Evolutionary conservation across 2,888 invertebrate genomes (phyloP).

Genomic region (Bibio marci): DNA sequence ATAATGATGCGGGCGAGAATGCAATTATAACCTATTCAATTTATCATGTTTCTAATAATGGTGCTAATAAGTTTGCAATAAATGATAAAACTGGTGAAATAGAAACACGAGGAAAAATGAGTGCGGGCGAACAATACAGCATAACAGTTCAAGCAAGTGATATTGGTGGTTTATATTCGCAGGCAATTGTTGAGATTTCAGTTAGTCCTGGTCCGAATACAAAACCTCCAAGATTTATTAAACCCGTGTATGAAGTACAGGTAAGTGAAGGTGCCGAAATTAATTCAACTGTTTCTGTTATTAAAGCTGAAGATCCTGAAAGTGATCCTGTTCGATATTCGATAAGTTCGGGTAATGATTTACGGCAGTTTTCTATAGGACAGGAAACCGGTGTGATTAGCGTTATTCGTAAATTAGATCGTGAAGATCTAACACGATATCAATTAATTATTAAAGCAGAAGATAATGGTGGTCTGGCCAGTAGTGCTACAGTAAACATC

Average conservation of each 20-base stretch:
- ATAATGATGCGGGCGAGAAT: conserved; percentile 74
- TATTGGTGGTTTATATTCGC: conserved; percentile 60
- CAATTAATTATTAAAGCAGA: conserved; percentile 75
- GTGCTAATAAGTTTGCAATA: conserved; percentile 69
- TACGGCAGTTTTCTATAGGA: conserved; percentile 75
- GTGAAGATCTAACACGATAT: conserved; percentile 78
- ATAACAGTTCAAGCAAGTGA: conserved; percentile 73
- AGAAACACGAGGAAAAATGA: conserved; percentile 59
- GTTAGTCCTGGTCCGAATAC: conserved; percentile 71
- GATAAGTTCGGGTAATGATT: conserved; percentile 73
- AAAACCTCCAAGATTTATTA: conserved; percentile 64
- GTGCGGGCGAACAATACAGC: conserved; percentile 78
- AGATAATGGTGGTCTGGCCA: conserved; percentile 66
- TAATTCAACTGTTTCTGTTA: conserved; percentile 66
- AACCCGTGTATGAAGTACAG: conserved; percentile 68
- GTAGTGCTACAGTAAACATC: conserved; percentile 71
- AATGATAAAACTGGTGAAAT: conserved; percentile 61
- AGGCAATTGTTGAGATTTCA: conserved; percentile 71
- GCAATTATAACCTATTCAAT: conserved; percentile 69
- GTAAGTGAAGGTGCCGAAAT: conserved; percentile 81
- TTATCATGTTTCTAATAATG: conserved; percentile 82
- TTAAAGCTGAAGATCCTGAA: conserved; percentile 77
- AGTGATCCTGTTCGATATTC: conserved; percentile 73
- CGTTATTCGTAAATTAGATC: conserved; percentile 66
- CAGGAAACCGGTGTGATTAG: conserved; percentile 76